Evolutionary conservation across 2,113 vertebrate species (phyloP), one percentile per base, ranked within the genome.

Genomic region (Physeter macrocephalus): DNA sequence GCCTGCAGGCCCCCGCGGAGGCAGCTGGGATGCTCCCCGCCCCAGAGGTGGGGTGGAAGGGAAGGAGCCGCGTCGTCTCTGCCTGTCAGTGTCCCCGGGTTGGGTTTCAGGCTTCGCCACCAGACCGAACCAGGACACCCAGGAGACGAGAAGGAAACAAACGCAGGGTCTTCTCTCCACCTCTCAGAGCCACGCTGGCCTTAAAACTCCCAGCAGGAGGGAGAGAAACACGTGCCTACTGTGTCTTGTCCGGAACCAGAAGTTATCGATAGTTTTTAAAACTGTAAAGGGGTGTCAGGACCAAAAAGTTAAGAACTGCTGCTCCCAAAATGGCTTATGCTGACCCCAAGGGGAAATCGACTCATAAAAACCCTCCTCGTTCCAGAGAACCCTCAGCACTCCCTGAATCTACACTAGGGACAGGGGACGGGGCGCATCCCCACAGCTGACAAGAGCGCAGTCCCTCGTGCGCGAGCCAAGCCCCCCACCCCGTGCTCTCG

Each of bases 391-490:
- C 36, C 27, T 13, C 0, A 36, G 41, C n/a, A 11, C 74, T 29
- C 6, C 72, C 8, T 2, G 25, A 4, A 6, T 2, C 18, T 52
- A 17, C 29, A 1, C 15, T 14, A 20, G 5, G 27, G 43, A 18
- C 15, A 13, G 0, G 72, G 72, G 8, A 11, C 29, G 0, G 17
- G 43, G 72, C 17, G 1, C 6, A n/a, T 20, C 52, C n/a, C 10
- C 34, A 29, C 6, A 20, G 57, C 3, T 3, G 14, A n/a, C 4
- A 2, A 6, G 43, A 15, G 15, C 1, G 8, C 72, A 3, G 72
- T 0, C 5, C 72, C 72, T 11, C 15, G 1, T 15, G 41, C 18
- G 29, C 2, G 8, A 75, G 29, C 72, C 41, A 20, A 15, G 71
- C 29, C 2, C 2, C n/a, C 34, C 57, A 36, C 5, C 57, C 43